Evolutionary conservation across 2,888 invertebrate species (phyloP).

Genomic region (Branchellion lobata): DNA sequence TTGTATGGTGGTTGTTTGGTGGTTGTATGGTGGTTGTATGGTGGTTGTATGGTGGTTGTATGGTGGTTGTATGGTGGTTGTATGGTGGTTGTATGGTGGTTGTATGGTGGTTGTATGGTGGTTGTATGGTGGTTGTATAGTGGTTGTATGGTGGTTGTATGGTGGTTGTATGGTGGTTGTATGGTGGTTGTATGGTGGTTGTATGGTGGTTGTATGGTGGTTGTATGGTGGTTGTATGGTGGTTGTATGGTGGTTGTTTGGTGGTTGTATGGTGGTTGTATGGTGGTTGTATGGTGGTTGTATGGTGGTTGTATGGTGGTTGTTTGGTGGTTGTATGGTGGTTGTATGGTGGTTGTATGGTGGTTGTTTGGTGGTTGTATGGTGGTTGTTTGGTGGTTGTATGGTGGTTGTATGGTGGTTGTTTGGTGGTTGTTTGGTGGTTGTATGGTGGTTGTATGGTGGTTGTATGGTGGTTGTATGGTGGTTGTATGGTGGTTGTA

Average conservation of each 20-base stretch:
- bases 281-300: not conserved
- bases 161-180: not conserved
- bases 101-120: not conserved
- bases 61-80: not conserved
- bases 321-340: not conserved
- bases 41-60: not conserved
- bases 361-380: no score
- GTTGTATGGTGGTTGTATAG: not conserved
- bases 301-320: no score
- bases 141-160: no score
- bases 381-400: not conserved
- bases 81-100: no score
- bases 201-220: no score
- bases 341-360: not conserved
- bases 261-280: not conserved
- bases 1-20: not conserved
- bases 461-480: not conserved
- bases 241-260: not conserved
- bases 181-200: not conserved
- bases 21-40: no score
- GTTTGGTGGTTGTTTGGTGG: no score
- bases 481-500: not conserved
- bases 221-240: no score
- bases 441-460: not conserved
- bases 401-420: not conserved